Base-by-base conservation (phyloP, 1,140 invertebrate genomes). In the Drosophila rhopaloa region DNA sequence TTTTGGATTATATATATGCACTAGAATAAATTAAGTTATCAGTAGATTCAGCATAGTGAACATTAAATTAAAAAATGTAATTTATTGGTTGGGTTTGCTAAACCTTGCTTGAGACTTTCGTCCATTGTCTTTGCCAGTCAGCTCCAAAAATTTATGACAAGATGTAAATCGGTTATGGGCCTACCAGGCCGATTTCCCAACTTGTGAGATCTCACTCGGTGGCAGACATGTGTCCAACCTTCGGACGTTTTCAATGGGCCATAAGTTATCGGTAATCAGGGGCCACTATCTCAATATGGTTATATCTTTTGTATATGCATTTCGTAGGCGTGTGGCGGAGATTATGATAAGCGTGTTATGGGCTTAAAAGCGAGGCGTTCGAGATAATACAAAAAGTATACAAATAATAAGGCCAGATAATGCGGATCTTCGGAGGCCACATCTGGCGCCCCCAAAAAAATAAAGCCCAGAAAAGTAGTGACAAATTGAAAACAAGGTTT, bases 241-340 rank as follows among this genome's bases (percentile, higher is more conserved):
- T 81, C 78, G 29, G 9, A 46, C 35, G 16, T 11, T 54, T 74
- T 58, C 70, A 76, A 76, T 65, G 74, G 72, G 59, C 38, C 78
- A 72, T 81, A 76, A 71, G 19, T 72, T 65, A 60, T 56, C 29
- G 54, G 40, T 56, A 71, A 60, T 72, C 68, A 53, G 14, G 38
- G 66, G 51, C 62, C 65, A n/a, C 14, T 51, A 68, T 67, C 32
- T 48, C 9, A 10, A 13, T 46, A 13, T 40, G 46, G 29, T 48
- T 56, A 57, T 62, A 53, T 50, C 32, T 38, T 32, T 57, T 7
- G 9, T 13, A 55, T 41, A 50, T 59, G 35, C 35, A 37, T 47
- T 57, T 50, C 66, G 67, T 70, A 71, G 67, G 67, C 67, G 67
- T 71, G 67, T 58, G 37, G 41, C 37, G 3, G 8, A 13, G 43